Evolutionary conservation across 2,113 vertebrate species (phyloP), one percentile per base, ranked within the genome.

Genomic region (Brachionichthys hirsutus): DNA sequence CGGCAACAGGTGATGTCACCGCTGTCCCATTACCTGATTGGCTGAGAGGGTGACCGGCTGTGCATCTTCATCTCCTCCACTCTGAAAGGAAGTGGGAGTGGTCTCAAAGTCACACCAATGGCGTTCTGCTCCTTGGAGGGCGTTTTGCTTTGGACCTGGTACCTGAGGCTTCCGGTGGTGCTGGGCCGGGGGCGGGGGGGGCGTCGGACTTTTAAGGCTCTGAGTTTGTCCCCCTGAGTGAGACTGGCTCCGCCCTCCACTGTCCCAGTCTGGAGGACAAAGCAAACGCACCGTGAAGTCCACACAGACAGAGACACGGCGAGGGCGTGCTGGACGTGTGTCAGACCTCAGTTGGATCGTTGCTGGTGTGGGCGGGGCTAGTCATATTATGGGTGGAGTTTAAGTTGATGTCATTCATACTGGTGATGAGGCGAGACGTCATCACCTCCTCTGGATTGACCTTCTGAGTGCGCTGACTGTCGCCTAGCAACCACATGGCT

Each of bases 221-320:
- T 94, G 16, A 99, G 92, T 86, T 96, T 95, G 85, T 99, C 97
- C 89, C 97, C 97, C 81, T 99, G 97, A 0, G 97, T 98, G 76
- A 95, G 66, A 58, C 71, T 48, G 7, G 81, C 82, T 44, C 82
- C 82, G 10, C 89, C 77, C 0, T 94, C 94, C 54, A 89, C 87
- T 16, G 67, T 73, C 67, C 92, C 89, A 18, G 75, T 82, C 97
- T 98, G 88, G 41, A 49, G 76, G 81, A 30, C 24, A 30, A 30
- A 62, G 62, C 47, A 70, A 30, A 54, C 12, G 0, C 34, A 62
- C 22, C 17, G 2, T 51, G 35, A 35, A 40, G 12, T 13, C 13
- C 5, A 42, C 40, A 12, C 34, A 35, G 1, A 47, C 16, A 19
- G 14, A 3, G 4, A 38, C 24, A 30, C 8, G 24, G 3, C 24